These are phyloP conservation scores for Hippoglossus stenolepis DNA, from an alignment of 2,113 vertebrate genomes.

Conservation along the genomic window DNA sequence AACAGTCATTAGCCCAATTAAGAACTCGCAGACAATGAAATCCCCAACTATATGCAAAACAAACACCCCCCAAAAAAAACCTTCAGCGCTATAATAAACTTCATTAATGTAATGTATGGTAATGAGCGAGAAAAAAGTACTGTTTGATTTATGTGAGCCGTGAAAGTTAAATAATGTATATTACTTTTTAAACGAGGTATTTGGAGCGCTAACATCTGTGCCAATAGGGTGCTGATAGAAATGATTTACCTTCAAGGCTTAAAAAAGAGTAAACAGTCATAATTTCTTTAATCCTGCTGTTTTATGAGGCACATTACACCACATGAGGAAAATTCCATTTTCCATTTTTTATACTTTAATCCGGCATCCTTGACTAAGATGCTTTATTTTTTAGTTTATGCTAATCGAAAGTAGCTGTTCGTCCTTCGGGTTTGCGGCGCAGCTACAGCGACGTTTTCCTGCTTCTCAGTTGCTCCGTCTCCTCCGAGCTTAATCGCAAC, in stretches of 20 bases:
- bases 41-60: conserved; percentile 51
- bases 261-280: conserved; percentile 3
- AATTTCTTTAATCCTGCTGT: neutral
- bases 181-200: conserved; percentile 33
- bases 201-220: conserved; percentile 12
- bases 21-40: conserved; percentile 52
- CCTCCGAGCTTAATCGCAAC: conserved; percentile 56
- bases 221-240: conserved; percentile 18
- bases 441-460: neutral
- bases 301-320: conserved; percentile 2
- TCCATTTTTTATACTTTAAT: neutral
- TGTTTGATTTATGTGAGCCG: conserved; percentile 32
- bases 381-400: neutral
- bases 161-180: conserved; percentile 46
- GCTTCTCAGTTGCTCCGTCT: conserved; percentile 32
- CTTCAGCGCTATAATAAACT: conserved; percentile 23
- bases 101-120: conserved; percentile 48
- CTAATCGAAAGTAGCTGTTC: conserved; percentile 2
- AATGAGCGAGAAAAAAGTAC: conserved; percentile 35
- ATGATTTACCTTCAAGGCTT: conserved; percentile 27
- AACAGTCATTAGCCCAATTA: conserved; percentile 75
- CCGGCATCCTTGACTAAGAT: neutral
- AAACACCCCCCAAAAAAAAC: conserved; percentile 19
- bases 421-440: conserved; percentile 34
- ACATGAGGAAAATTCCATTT: too few species aligned